These are phyloP conservation scores for Hoplostethus atlanticus DNA, from an alignment of 2,797 vertebrate species.

Conservation along the genomic window DNA sequence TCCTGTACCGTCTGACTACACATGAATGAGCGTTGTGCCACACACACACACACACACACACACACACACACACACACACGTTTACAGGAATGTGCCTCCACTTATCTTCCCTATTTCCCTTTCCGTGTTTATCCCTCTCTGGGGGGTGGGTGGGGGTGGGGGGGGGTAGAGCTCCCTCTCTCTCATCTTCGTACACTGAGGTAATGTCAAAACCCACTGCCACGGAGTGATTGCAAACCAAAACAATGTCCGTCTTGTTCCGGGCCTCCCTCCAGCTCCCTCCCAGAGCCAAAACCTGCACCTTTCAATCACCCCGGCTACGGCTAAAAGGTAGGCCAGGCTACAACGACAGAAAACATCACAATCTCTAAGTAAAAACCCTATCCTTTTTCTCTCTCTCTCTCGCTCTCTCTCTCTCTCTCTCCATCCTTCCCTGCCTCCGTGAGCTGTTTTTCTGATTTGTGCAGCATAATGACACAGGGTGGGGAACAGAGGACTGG, in stretches of 20 bases:
- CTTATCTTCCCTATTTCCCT: constrained; percentile 58
- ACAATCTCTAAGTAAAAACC: constrained; percentile 14
- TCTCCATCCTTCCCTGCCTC: constrained; percentile 60
- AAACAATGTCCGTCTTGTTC: constrained; percentile 82
- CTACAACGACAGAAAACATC: constrained; percentile 22
- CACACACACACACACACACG: constrained; percentile 25
- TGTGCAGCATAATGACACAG: constrained; percentile 93
- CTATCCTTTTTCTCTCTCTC: constrained; percentile 33
- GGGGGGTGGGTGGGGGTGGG: background rate
- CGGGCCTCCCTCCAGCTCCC: constrained; percentile 75
- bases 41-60: background rate
- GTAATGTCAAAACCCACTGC: constrained; percentile 76
- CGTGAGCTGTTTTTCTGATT: constrained; percentile 84
- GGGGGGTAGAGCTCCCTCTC: background rate
- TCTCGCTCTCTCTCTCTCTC: background rate
- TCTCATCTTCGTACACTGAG: constrained; percentile 59
- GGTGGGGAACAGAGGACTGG: constrained; percentile 90
- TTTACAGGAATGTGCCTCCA: constrained; percentile 68
- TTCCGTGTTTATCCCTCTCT: constrained; percentile 58
- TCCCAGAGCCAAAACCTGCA: constrained; percentile 53
- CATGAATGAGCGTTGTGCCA: constrained; percentile 8
- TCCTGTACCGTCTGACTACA: background rate
- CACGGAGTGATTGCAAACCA: constrained; percentile 72
- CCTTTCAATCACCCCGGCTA: constrained; percentile 49
- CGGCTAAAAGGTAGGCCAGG: constrained; percentile 26